These are phyloP conservation scores for Pecten maximus DNA, from an alignment of 2,888 invertebrate genomes.

Conservation along the genomic window DNA sequence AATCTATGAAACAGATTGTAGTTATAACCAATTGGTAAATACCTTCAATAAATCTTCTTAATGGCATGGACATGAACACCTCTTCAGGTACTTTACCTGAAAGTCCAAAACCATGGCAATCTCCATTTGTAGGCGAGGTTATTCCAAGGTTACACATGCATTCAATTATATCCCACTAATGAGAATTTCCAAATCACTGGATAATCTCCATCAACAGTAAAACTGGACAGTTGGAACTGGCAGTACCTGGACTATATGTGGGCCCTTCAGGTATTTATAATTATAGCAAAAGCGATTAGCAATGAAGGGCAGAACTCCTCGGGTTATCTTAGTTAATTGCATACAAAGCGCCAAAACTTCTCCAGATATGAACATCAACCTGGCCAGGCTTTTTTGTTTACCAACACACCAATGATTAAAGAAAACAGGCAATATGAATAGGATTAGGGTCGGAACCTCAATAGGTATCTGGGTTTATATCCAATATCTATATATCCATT, in stretches of 20 bases:
- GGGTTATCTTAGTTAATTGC: not conserved
- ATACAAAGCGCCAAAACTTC: not conserved
- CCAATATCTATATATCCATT: constrained; percentile 15
- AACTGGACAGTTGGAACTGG: not conserved
- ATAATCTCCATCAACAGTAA: not conserved
- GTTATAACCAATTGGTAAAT: too few species aligned
- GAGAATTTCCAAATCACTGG: constrained; percentile 11
- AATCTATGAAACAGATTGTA: too few species aligned
- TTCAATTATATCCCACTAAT: not conserved
- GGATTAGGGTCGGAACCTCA: constrained; percentile 4
- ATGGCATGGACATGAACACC: too few species aligned
- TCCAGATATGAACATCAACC: not conserved
- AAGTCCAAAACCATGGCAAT: not conserved
- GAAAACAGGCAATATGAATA: constrained; percentile 11
- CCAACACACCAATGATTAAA: not conserved
- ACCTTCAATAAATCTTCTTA: too few species aligned
- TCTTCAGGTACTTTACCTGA: not conserved
- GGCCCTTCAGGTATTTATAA: not conserved
- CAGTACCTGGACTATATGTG: too few species aligned
- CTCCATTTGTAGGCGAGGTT: not conserved
- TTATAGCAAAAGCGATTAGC: not conserved
- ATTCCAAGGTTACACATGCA: not conserved
- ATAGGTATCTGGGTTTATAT: constrained; percentile 4
- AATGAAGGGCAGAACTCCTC: not conserved
- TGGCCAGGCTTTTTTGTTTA: constrained; percentile 14